Percentiles rank a stretch among this genome's conserved stretches.
phyloP scores from a whole-genome alignment of 2,113 vertebrate species.

The Limanda limanda region DNA sequence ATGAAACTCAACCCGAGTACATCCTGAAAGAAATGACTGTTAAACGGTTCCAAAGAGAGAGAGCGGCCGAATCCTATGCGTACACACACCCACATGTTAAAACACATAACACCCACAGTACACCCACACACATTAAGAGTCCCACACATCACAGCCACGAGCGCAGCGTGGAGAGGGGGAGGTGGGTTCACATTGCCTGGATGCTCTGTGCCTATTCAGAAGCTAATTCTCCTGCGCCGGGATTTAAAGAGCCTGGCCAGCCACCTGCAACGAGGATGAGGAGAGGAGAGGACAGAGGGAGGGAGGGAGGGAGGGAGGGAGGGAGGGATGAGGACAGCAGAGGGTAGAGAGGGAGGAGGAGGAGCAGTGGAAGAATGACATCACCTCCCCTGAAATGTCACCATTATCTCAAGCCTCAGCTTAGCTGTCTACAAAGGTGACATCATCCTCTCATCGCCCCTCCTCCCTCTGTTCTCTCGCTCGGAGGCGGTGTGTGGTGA shows the following conservation, averaged over 20 bases:
- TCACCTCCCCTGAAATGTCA: constrained; percentile 82
- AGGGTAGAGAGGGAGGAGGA: constrained; percentile 31
- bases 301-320: background rate
- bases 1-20: background rate
- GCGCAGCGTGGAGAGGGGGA: constrained; percentile 23
- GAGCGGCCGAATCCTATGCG: background rate
- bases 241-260: constrained; percentile 65
- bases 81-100: constrained; percentile 33
- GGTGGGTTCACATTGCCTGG: constrained; percentile 49
- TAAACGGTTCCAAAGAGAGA: background rate
- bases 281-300: constrained; percentile 16
- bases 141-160: constrained; percentile 48
- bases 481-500: constrained; percentile 18
- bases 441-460: constrained; percentile 75
- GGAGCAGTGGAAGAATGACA: constrained; percentile 77
- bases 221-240: constrained; percentile 63
- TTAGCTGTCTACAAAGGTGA: constrained; percentile 77
- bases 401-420: constrained; percentile 81
- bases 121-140: constrained; percentile 66
- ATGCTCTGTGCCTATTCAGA: constrained; percentile 59
- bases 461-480: constrained; percentile 60
- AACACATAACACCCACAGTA: constrained; percentile 57
- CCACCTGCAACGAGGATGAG: constrained; percentile 71
- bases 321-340: background rate
- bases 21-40: background rate